These are phyloP conservation scores for Epizoanthus stellaris DNA, from an alignment of 92 coral and sea anemone species.

Conservation along the genomic window DNA sequence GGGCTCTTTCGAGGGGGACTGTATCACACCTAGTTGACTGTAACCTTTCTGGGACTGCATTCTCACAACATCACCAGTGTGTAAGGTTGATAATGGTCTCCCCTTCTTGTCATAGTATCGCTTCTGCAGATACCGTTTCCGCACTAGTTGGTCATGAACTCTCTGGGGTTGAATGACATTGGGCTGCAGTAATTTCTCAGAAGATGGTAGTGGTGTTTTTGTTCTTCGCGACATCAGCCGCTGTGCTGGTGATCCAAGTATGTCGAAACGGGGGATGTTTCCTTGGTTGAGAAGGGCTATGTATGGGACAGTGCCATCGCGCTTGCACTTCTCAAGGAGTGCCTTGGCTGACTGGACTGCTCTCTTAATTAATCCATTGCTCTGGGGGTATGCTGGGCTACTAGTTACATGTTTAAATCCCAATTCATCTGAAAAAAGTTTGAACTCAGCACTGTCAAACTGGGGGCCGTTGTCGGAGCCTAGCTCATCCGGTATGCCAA, in stretches of 20 bases:
- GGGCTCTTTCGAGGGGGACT: conserved; percentile 29
- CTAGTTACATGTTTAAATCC: too few species aligned
- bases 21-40: too few species aligned
- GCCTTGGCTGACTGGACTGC: conserved; percentile 54
- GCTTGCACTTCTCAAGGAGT: conserved; percentile 51
- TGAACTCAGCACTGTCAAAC: too few species aligned
- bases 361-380: conserved; percentile 54
- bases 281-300: conserved; percentile 47
- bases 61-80: conserved; percentile 50
- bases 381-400: too few species aligned
- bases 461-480: too few species aligned
- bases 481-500: too few species aligned
- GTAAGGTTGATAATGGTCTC: conserved; percentile 20
- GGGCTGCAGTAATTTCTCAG: background rate
- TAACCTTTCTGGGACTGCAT: conserved; percentile 27
- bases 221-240: too few species aligned
- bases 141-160: conserved; percentile 7
- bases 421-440: too few species aligned
- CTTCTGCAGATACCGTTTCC: conserved; percentile 44
- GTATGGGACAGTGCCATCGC: conserved; percentile 42
- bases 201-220: too few species aligned
- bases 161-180: background rate
- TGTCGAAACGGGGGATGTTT: conserved; percentile 41
- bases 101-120: conserved; percentile 32
- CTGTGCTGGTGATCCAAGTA: conserved; percentile 54